phyloP scores from a whole-genome alignment of 2,113 vertebrate genomes.

The Sturnira hondurensis region DNA sequence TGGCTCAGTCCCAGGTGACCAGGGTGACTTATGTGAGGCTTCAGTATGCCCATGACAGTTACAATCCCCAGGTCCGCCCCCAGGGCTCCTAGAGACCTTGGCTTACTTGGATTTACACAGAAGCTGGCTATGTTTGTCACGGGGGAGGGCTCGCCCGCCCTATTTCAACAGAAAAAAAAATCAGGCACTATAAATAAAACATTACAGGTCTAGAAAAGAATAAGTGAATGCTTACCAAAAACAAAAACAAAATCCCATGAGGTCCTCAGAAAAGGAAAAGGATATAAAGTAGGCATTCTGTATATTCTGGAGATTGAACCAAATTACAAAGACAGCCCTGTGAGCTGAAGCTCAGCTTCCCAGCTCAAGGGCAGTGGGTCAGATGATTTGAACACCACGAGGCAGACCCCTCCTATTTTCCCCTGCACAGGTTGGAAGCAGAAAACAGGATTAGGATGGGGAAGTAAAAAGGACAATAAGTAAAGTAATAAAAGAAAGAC shows the following conservation, averaged over 20 bases:
- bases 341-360: not conserved
- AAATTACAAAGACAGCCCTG: not conserved
- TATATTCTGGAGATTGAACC: not conserved
- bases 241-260: not conserved
- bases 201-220: not conserved
- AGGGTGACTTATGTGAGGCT: not conserved
- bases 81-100: not conserved
- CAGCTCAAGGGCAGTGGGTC: not conserved
- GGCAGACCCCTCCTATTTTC: not conserved
- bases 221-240: not conserved
- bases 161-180: not conserved
- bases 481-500: not conserved
- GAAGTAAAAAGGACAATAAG: not conserved
- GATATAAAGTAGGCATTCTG: not conserved
- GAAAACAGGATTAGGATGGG: not conserved
- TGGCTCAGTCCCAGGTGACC: not conserved
- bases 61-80: not conserved
- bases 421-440: not conserved
- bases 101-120: not conserved
- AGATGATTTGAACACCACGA: not conserved
- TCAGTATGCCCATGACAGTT: accelerated
- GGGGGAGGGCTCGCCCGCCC: no score
- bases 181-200: not conserved
- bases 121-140: not conserved
- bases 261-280: not conserved